phyloP scores from a whole-genome alignment of 2,888 invertebrate genomes.

The Parapristionchus giblindavisi region DNA sequence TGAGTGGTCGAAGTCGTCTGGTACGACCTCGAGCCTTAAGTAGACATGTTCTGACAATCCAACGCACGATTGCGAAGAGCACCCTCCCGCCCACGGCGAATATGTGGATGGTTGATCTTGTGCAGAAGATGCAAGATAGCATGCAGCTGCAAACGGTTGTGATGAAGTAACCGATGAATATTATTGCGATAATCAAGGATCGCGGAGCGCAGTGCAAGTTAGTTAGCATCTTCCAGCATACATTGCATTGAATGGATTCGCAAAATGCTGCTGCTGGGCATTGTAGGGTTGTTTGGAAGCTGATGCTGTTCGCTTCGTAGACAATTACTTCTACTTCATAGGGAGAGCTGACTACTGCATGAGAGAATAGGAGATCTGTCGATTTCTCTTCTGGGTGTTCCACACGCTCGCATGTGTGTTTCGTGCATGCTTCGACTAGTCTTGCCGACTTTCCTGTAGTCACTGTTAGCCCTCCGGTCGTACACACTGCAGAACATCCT shows the following conservation, averaged over 20 bases:
- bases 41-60: no score
- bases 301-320: not conserved
- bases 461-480: not conserved
- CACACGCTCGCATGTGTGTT: not conserved
- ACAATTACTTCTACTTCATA: not conserved
- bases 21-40: no score
- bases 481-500: not conserved
- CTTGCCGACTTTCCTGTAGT: not conserved
- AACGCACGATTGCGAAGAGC: no score
- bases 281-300: not conserved
- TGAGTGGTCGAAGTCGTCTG: no score
- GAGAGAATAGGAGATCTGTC: not conserved
- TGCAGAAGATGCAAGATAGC: no score
- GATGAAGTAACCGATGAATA: not conserved
- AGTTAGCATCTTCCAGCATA: not conserved
- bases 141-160: no score
- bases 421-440: not conserved
- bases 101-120: no score
- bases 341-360: not conserved
- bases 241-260: constrained; percentile 8
- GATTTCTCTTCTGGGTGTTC: not conserved
- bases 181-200: not conserved
- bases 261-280: constrained; percentile 31
- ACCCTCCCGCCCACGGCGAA: no score
- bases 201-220: constrained; percentile 29